phyloP scores from a whole-genome alignment of 53 echinoderm and acorn worm genomes.

The Actinopyga echinites region DNA sequence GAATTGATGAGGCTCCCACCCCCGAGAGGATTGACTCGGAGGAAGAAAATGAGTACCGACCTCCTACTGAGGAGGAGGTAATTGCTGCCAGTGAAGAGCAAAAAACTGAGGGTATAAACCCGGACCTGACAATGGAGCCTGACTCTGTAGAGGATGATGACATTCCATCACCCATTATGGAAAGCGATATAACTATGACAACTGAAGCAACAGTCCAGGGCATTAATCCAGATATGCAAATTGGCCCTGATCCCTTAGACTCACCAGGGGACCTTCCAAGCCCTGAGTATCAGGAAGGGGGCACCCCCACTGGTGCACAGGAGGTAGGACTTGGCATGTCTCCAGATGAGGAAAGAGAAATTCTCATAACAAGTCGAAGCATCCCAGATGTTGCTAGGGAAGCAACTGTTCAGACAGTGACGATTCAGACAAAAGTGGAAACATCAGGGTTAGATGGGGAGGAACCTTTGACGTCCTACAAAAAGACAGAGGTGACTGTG shows the following conservation, averaged over 20 bases:
- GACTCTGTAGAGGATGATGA: constrained; percentile 52
- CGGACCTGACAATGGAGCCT: constrained; percentile 59
- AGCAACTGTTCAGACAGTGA: constrained; percentile 65
- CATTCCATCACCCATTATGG: constrained; percentile 48
- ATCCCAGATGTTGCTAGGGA: constrained; percentile 57
- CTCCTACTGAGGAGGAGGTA: constrained; percentile 56
- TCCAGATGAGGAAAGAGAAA: constrained; percentile 34
- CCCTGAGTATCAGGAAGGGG: constrained; percentile 73
- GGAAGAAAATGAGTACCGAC: constrained; percentile 59
- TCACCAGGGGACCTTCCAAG: constrained; percentile 64
- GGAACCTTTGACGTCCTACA: constrained; percentile 10
- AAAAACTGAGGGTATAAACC: constrained; percentile 75
- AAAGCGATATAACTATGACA: constrained; percentile 63
- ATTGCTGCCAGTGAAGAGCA: constrained; percentile 47
- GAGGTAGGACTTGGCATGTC: constrained; percentile 39
- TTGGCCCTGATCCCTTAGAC: constrained; percentile 81
- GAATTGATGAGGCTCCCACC: constrained; percentile 81
- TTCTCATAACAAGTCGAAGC: neutral
- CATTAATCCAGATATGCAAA: constrained; percentile 84
- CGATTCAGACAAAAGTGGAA: constrained; percentile 45
- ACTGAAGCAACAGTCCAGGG: constrained; percentile 81
- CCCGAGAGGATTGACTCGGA: constrained; percentile 81
- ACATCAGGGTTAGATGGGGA: constrained; percentile 2
- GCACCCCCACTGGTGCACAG: constrained; percentile 81
- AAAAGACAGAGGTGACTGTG: constrained; percentile 82